Conservation (phyloP, 2,113 vertebrate genomes). For the Leucopsar rothschildi region DNA sequence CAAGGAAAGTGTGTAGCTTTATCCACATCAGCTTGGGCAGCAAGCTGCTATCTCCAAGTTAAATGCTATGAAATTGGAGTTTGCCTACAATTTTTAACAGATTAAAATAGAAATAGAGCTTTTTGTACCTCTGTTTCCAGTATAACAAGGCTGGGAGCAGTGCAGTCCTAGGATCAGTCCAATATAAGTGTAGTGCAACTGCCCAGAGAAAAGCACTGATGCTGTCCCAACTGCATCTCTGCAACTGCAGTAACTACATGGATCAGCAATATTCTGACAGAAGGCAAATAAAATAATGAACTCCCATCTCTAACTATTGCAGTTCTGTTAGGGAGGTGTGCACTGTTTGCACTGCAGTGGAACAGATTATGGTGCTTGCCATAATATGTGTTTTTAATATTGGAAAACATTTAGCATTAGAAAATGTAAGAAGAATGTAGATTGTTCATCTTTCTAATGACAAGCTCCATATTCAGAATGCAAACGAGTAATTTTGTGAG, state of each 20-base stretch:
- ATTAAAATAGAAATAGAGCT: not conserved
- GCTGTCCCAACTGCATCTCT: not conserved
- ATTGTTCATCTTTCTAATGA: constrained; percentile 10
- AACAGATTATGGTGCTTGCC: constrained; percentile 3
- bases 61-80: not conserved
- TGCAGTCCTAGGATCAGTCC: not conserved
- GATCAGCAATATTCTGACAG: not conserved
- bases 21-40: not conserved
- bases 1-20: not conserved
- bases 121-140: not conserved
- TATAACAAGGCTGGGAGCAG: not conserved
- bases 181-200: not conserved
- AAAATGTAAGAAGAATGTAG: not conserved
- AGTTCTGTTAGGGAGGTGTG: not conserved
- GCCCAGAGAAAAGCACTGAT: not conserved
- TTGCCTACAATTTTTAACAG: not conserved
- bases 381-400: constrained; percentile 20
- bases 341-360: not conserved
- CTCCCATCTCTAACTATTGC: not conserved
- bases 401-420: not conserved
- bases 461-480: constrained; percentile 15
- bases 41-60: not conserved
- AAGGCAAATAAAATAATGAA: not conserved
- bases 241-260: not conserved
- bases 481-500: not conserved